Base-by-base conservation (phyloP, 2,113 vertebrate genomes). In the Chitala chitala region DNA sequence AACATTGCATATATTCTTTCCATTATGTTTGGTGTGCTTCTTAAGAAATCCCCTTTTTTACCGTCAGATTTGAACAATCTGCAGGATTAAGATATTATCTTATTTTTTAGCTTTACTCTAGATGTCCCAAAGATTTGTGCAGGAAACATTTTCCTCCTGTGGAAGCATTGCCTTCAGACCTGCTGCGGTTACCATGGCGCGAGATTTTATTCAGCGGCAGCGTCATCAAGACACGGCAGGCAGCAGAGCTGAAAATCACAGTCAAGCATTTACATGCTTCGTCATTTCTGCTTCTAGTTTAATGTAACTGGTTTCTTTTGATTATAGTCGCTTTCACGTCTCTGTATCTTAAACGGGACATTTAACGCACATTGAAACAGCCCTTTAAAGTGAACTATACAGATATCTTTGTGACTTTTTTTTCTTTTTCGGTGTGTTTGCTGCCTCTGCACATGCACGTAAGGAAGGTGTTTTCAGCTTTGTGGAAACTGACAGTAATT, bases 171-270 rank as follows among this genome's bases (percentile, higher is more conserved):
- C 44, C 13, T 33, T 15, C 13, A 69, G 68, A 50, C 26, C 46
- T 33, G 48, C 48, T 36, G 68, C 68, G 6, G 46, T 69, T 53
- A 31, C 68, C 68, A 69, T 69, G 48, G 42, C 64, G 51, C 46
- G 51, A 31, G 51, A 51, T 69, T 31, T 51, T 13, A 31, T 53
- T 51, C 48, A 29, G 8, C 66, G 33, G 68, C 68, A 51, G 26
- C 26, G 40, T 48, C 42, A 15, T 46, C 40, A 68, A 42, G 26
- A 46, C n/a, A 68, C 38, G 46, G 24, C 22, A 46, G 42, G 64
- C n/a, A n/a, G n/a, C n/a, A 68, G 24, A 51, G 26, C 26, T 33
- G 26, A 20, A 20, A 69, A 53, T 36, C 15, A 51, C 4, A 26
- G 15, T 33, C 46, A 8, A 36, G 46, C 26, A 51, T 51, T 51